Conservation (phyloP, 1,140 invertebrate species). For the Chelonus insularis region DNA sequence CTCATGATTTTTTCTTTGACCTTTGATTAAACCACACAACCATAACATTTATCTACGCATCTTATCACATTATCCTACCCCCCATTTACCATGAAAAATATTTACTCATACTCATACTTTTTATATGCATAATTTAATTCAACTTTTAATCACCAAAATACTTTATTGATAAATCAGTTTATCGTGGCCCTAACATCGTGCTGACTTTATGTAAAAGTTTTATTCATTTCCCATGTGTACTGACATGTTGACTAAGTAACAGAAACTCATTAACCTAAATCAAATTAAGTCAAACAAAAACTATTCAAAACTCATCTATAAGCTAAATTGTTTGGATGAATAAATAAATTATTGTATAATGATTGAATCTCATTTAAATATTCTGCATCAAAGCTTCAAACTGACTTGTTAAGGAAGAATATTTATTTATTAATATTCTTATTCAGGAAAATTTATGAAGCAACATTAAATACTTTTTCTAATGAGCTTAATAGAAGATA, state of each 20-base stretch:
- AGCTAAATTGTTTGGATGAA: too few species aligned
- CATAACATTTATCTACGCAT: background rate
- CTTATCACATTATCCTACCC: background rate
- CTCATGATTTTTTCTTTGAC: background rate
- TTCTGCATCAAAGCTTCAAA: too few species aligned
- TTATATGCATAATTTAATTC: background rate
- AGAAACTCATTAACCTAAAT: too few species aligned
- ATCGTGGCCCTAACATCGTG: background rate
- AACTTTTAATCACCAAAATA: conserved; percentile 10
- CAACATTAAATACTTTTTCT: too few species aligned
- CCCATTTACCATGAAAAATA: background rate
- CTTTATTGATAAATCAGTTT: background rate
- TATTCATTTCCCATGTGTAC: conserved; percentile 1
- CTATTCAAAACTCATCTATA: too few species aligned
- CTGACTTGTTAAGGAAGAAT: too few species aligned
- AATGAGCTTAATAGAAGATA: too few species aligned
- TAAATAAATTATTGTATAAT: too few species aligned
- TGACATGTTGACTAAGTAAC: background rate
- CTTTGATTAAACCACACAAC: background rate
- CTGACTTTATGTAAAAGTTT: background rate
- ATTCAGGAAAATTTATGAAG: too few species aligned
- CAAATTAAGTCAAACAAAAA: background rate
- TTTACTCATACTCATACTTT: too few species aligned
- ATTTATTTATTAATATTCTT: too few species aligned
- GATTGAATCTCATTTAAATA: too few species aligned